Conservation (phyloP, 2,797 vertebrate species). For the Eremophila alpestris region DNA sequence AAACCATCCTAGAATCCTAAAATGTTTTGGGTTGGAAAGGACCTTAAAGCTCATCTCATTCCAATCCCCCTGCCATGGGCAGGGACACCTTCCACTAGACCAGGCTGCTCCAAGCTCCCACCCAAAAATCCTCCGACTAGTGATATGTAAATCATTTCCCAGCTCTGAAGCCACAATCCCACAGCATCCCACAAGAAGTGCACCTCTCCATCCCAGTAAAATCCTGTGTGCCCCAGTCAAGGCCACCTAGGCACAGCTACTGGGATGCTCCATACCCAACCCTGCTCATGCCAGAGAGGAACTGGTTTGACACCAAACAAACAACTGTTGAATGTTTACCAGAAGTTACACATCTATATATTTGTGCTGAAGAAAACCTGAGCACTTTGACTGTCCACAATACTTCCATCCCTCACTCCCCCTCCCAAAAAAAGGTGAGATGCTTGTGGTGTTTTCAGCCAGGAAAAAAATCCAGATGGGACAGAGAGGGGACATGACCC, state of each 20-base stretch:
- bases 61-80: not conserved
- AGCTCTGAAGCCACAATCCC: not conserved
- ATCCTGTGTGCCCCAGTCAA: not conserved
- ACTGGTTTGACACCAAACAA: not conserved
- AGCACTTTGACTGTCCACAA: not conserved
- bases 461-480: not conserved
- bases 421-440: fast-evolving
- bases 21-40: not conserved
- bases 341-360: not conserved
- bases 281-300: not conserved
- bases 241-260: not conserved
- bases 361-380: not conserved
- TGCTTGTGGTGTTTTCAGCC: not conserved
- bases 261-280: not conserved
- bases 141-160: fast-evolving
- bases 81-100: not conserved
- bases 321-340: not conserved
- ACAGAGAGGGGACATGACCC: not conserved
- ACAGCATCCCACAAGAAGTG: not conserved
- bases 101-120: not conserved
- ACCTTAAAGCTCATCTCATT: fast-evolving
- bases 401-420: fast-evolving
- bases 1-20: not conserved
- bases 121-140: not conserved
- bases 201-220: not conserved